Evolutionary conservation across 1,140 invertebrate genomes (phyloP).

Genomic region (Meloidogyne chitwoodi): DNA sequence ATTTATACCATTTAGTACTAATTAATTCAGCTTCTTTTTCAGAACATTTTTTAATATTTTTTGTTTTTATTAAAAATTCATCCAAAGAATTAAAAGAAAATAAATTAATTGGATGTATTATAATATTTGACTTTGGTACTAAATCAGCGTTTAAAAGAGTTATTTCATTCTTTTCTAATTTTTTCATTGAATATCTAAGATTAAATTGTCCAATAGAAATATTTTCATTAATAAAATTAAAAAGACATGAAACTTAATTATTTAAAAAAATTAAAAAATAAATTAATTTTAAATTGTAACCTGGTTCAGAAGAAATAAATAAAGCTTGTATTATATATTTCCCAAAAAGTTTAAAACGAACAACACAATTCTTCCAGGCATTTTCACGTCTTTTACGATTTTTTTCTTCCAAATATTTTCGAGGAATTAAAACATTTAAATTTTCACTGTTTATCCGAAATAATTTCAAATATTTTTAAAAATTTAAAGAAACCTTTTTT

Average conservation of each 20-base stretch:
- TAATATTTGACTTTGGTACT: background rate
- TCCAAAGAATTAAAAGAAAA: background rate
- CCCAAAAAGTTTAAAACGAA: background rate
- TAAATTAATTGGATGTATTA: background rate
- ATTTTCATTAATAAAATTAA: background rate
- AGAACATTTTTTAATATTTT: background rate
- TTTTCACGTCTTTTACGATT: background rate
- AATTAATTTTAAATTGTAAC: background rate
- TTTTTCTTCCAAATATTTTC: background rate
- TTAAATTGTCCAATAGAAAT: background rate
- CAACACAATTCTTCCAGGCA: background rate
- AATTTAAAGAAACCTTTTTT: background rate
- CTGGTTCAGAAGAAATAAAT: background rate
- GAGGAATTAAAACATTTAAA: background rate
- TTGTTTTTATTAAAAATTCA: background rate
- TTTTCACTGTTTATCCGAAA: background rate
- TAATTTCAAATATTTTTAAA: too few species aligned
- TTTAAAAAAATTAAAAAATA: background rate
- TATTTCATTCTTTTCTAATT: background rate
- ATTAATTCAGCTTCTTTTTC: background rate
- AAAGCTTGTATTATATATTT: background rate
- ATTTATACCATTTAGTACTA: background rate
- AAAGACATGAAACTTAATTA: background rate
- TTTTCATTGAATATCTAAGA: background rate
- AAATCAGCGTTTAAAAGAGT: background rate